These are phyloP conservation scores for Hafferia zeledoni DNA, from an alignment of 2,797 vertebrate genomes.

Conservation along the genomic window DNA sequence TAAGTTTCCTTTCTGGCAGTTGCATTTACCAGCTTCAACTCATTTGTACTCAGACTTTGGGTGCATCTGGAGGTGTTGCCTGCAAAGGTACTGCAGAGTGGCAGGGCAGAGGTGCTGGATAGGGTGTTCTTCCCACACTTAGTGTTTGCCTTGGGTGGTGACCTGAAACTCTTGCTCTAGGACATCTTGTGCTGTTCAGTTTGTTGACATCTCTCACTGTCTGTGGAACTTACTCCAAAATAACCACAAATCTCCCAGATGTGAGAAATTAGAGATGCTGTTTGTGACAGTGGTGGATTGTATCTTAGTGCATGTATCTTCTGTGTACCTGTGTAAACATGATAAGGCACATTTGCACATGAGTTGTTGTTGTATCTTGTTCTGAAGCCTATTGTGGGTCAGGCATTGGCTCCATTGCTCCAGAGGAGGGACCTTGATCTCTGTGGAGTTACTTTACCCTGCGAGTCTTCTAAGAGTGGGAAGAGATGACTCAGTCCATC, in stretches of 20 bases:
- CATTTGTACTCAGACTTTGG: background rate
- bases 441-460: background rate
- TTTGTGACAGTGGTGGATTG: background rate
- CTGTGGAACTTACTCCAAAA: background rate
- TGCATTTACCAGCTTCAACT: background rate
- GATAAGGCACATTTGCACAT: background rate
- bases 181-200: background rate
- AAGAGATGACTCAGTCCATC: background rate
- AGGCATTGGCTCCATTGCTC: accelerated
- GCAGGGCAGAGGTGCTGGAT: background rate
- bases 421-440: background rate
- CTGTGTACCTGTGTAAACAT: accelerated
- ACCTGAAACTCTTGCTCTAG: background rate
- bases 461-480: background rate
- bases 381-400: background rate
- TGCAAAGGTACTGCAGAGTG: background rate
- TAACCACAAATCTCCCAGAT: background rate
- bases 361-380: background rate
- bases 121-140: background rate
- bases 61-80: background rate
- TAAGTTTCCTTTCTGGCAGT: background rate
- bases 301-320: background rate
- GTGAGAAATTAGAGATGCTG: background rate
- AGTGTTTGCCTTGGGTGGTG: background rate
- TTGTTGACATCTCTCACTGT: background rate